Conservation (phyloP, 2,888 invertebrate genomes). For the Willowsia nigromaculata region DNA sequence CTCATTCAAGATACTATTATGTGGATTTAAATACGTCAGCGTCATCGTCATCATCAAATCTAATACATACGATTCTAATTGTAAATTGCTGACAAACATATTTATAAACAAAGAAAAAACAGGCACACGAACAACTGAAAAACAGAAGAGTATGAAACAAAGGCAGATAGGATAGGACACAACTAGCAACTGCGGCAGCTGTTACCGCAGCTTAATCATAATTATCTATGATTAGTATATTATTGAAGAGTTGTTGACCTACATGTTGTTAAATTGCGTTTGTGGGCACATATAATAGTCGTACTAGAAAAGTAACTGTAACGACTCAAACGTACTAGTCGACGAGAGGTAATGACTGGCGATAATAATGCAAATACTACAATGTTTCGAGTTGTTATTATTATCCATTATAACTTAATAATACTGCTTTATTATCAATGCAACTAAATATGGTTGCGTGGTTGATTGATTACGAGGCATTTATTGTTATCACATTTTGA, state of each 20-base stretch:
- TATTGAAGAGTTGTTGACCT: conserved; percentile 67
- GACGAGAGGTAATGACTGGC: conserved; percentile 1
- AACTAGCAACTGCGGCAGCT: conserved; percentile 25
- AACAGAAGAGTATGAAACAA: not conserved
- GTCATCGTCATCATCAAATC: not conserved
- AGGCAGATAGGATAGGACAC: conserved; percentile 18
- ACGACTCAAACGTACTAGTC: not conserved
- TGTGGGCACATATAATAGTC: not conserved
- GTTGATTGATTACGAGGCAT: conserved; percentile 36
- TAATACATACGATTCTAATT: not conserved
- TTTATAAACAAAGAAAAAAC: conserved; percentile 27
- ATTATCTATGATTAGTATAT: conserved; percentile 59
- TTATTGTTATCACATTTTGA: conserved; percentile 12
- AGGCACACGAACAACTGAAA: not conserved
- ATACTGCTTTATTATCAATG: conserved; percentile 7
- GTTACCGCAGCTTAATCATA: conserved; percentile 42
- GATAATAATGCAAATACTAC: not conserved
- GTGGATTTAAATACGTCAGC: conserved; percentile 9
- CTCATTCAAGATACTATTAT: not conserved
- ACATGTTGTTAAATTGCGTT: conserved; percentile 44
- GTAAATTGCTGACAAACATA: conserved; percentile 19
- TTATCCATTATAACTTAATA: not conserved
- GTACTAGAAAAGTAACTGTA: not conserved
- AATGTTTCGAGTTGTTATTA: not conserved
- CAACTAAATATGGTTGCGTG: conserved; percentile 35